These are phyloP conservation scores for Cheilosia urbana DNA, from an alignment of 2,888 invertebrate species.

Conservation along the genomic window DNA sequence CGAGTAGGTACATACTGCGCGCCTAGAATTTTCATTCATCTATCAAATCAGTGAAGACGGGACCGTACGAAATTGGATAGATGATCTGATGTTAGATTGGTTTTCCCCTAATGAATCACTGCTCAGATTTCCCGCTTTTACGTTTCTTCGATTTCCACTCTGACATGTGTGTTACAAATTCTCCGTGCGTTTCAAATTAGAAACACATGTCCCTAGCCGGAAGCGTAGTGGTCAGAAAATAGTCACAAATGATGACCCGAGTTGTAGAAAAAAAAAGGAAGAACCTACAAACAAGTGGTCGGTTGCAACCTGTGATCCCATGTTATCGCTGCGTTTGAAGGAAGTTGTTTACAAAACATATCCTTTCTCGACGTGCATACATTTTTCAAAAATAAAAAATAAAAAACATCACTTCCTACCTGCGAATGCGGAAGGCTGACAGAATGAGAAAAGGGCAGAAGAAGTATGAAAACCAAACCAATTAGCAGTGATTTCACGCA, in stretches of 20 bases:
- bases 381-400: conserved; percentile 16
- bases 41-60: conserved; percentile 13
- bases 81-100: conserved; percentile 54
- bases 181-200: conserved; percentile 72
- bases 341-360: conserved; percentile 72
- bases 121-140: conserved; percentile 55
- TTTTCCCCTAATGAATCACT: conserved; percentile 53
- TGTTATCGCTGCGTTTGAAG: conserved; percentile 29
- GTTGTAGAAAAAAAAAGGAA: conserved; percentile 16
- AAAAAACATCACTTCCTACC: conserved; percentile 29
- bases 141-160: not conserved
- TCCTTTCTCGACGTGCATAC: conserved; percentile 46
- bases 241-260: conserved; percentile 71
- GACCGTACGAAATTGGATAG: conserved; percentile 58
- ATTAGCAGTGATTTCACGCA: conserved; percentile 75
- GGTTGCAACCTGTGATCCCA: conserved; percentile 64
- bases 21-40: conserved; percentile 3
- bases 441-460: conserved; percentile 11
- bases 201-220: conserved; percentile 74
- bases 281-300: conserved; percentile 62
- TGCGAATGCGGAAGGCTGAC: conserved; percentile 40
- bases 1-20: not conserved
- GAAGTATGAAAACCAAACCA: conserved; percentile 33
- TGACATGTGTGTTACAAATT: conserved; percentile 75
- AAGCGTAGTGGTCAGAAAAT: conserved; percentile 69